Evolutionary conservation across 2,888 invertebrate species (phyloP), one percentile per base, ranked within the genome.

Genomic region (Cephus spinipes): DNA sequence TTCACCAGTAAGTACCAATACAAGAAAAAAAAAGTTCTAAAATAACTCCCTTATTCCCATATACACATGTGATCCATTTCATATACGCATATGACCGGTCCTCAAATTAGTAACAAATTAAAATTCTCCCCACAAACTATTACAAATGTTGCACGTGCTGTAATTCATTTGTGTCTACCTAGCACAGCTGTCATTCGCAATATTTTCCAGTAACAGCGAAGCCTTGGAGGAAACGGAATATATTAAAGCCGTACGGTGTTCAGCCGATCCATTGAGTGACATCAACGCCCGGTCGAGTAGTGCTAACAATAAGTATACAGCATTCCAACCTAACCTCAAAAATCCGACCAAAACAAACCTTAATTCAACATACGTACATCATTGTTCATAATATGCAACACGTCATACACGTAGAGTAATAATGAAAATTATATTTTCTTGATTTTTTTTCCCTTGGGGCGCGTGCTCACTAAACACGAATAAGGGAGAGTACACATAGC

Each of bases 221-320:
- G 15, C 40, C 23, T 55, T 23, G 23, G 9, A 55, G 23, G 6
- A 55, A 55, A 55, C 40, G 1, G 40, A 55, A 55, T 55, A 55
- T 55, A 23, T 55, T 55, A 55, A 55, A 23, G 40, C 4, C 40
- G 23, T 23, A 23, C 23, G 23, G 40, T 55, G 40, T 55, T 55
- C 40, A 55, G 23, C 23, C 71, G 71, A 33, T 32, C 71, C 71
- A 30, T 15, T 71, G 81, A 74, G 84, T 85, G 87, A 87, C 84
- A 87, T 87, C 87, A 87, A 87, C 81, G 87, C 87, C 79, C 83
- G 87, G 85, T 83, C 78, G 75, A 81, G 81, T 79, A 82, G 80
- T 76, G 81, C 40, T 55, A 23, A 23, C 40, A 55, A 23, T 55
- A 55, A 55, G 40, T 23, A 23, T 23, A 55, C 40, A 6, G 40